Evolutionary conservation across 2,888 invertebrate genomes (phyloP).

Genomic region (Mantis religiosa): DNA sequence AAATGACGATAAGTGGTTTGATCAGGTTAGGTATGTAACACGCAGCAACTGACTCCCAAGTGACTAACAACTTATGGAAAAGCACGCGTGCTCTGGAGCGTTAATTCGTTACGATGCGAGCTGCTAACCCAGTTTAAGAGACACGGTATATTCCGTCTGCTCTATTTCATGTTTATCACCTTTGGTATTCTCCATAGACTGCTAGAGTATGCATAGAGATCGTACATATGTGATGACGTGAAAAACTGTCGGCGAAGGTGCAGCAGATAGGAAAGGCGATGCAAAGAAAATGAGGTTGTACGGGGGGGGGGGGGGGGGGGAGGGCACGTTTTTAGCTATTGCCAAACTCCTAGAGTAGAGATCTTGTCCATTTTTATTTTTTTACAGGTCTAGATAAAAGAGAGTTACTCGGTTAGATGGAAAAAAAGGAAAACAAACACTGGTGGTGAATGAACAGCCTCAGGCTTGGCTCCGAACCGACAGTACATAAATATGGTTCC

Average conservation of each 20-base stretch:
- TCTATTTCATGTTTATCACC: background rate
- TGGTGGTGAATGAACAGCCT: background rate
- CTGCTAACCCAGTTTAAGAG: no score
- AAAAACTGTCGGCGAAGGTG: background rate
- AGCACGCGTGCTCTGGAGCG: no score
- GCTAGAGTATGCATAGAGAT: background rate
- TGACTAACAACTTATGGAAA: no score
- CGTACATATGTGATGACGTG: background rate
- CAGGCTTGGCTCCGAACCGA: background rate
- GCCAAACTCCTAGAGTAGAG: background rate
- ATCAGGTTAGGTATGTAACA: no score
- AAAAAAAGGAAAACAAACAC: background rate
- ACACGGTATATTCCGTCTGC: no score
- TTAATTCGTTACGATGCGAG: no score
- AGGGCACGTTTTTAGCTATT: no score
- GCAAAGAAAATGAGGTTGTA: no score
- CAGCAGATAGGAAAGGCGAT: background rate
- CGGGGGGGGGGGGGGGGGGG: no score
- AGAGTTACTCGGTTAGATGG: background rate
- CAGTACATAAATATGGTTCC: background rate
- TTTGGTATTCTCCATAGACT: background rate
- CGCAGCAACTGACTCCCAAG: no score
- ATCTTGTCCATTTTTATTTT: background rate
- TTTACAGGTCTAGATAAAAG: background rate
- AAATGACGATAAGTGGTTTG: no score